Base-by-base conservation (phyloP, 2,888 invertebrate genomes). In the Phortica okadai region DNA sequence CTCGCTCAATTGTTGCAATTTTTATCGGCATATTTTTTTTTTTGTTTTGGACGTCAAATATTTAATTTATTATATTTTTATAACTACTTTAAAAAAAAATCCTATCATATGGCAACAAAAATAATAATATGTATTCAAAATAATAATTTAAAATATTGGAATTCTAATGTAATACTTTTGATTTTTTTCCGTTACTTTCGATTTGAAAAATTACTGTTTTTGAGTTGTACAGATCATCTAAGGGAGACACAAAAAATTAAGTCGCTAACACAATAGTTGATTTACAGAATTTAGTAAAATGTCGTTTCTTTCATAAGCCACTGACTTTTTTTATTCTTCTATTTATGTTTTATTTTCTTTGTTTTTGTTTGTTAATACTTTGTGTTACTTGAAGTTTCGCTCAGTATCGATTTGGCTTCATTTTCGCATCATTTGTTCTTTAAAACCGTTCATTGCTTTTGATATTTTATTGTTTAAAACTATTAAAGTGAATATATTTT, bases 121-220 rank as follows among this genome's bases (percentile, higher is more conserved):
- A 50, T 5, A 11, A 50, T 50, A 50, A 50, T 50, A 50, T 50
- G 14, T 87, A 85, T 87, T 85, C 86, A 50, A 67, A 67, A 16
- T n/a, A 67, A 67, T 16, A 67, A 44, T 67, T 67, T n/a, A 50
- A 84, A 77, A 78, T 81, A 73, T 83, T 85, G 85, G 85, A 85
- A 85, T 85, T 85, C 85, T 85, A 85, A 85, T 85, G 77, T 85
- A 85, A 85, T 85, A 85, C 85, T 85, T 85, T 82, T 83, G 78
- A 82, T 84, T 67, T 41, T 56, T n/a, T 33, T 33, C 33, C 33
- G 33, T 33, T 33, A 33, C 33, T 66, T 62, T 77, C 45, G 70
- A 72, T 72, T 21, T 59, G 25, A 21, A 59, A 16, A 64, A 41
- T 64, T 64, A 25, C 41, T 67, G n/a, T 11, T 62, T 67, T 33